Percentiles rank a stretch among this genome's conserved stretches.
Conservation (phyloP, 2,888 invertebrate genomes). For the Sclerodermus sp. region DNA sequence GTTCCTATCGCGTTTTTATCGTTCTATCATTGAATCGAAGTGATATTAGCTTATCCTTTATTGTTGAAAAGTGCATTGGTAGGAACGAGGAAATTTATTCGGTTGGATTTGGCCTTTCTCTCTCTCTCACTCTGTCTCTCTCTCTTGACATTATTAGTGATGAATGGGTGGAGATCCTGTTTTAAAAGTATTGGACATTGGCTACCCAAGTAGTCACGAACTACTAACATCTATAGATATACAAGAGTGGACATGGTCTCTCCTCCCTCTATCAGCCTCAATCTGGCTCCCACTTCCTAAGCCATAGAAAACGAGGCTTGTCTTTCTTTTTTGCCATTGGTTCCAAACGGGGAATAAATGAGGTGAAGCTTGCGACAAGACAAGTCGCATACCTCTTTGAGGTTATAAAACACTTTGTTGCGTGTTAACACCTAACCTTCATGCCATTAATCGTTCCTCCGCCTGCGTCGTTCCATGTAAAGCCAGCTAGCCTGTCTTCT, state of each 20-base stretch:
- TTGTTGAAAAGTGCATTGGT: too few relatives aligned
- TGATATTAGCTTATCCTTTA: too few relatives aligned
- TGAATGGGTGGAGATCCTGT: too few relatives aligned
- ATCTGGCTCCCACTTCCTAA: not conserved
- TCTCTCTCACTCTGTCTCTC: too few relatives aligned
- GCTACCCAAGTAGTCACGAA: conserved; percentile 22
- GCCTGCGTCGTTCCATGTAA: conserved; percentile 9
- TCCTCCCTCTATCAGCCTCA: conserved; percentile 2
- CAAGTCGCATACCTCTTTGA: conserved; percentile 35
- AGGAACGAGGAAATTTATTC: too few relatives aligned
- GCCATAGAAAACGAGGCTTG: not conserved
- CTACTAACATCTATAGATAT: conserved; percentile 13
- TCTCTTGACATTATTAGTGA: too few relatives aligned
- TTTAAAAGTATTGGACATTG: too few relatives aligned
- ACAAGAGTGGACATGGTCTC: not conserved
- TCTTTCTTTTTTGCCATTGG: conserved; percentile 20
- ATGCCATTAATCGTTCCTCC: conserved; percentile 34
- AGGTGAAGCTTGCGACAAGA: conserved; percentile 29
- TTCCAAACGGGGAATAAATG: conserved; percentile 30
- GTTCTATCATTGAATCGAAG: too few relatives aligned
- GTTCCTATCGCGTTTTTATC: too few relatives aligned
- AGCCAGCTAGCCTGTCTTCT: conserved; percentile 12
- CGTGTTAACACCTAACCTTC: conserved; percentile 35
- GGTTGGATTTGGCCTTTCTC: too few relatives aligned
- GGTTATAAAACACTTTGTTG: conserved; percentile 41